phyloP scores from a whole-genome alignment of 2,888 invertebrate species.

The Alentia gelatinosa region DNA sequence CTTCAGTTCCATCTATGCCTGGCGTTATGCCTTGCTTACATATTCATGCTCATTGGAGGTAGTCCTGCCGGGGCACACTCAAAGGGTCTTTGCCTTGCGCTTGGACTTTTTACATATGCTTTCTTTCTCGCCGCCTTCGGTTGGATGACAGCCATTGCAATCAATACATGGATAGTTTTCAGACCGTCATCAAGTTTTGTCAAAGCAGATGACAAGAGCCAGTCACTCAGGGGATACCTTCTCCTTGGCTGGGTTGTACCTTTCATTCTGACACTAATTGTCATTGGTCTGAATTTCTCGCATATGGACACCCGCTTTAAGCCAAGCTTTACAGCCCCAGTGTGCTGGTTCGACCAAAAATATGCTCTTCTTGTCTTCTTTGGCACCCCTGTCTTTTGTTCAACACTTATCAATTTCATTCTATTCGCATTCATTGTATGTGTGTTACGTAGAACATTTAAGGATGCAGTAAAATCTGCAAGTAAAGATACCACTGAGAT shows the following conservation, averaged over 20 bases:
- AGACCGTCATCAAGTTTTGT: background rate
- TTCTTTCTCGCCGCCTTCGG: background rate
- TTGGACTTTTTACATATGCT: background rate
- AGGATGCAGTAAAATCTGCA: slow-evolving; percentile 32
- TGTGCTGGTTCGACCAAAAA: background rate
- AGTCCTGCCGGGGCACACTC: background rate
- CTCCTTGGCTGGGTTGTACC: background rate
- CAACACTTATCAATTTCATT: background rate
- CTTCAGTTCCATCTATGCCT: background rate
- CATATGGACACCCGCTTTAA: background rate
- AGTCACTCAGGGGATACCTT: background rate
- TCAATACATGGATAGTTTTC: background rate
- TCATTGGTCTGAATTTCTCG: background rate
- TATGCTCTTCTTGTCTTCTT: background rate
- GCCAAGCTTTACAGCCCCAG: background rate
- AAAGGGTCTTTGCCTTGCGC: background rate
- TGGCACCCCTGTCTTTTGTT: background rate
- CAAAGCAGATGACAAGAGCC: background rate
- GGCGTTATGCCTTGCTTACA: background rate
- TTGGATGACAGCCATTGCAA: background rate
- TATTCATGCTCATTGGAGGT: background rate
- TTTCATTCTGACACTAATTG: background rate
- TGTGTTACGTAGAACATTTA: background rate
- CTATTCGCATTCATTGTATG: background rate
- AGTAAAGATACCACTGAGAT: background rate